Evolutionary conservation across 2,113 vertebrate species (phyloP).

Genomic region (Casuarius casuarius): DNA sequence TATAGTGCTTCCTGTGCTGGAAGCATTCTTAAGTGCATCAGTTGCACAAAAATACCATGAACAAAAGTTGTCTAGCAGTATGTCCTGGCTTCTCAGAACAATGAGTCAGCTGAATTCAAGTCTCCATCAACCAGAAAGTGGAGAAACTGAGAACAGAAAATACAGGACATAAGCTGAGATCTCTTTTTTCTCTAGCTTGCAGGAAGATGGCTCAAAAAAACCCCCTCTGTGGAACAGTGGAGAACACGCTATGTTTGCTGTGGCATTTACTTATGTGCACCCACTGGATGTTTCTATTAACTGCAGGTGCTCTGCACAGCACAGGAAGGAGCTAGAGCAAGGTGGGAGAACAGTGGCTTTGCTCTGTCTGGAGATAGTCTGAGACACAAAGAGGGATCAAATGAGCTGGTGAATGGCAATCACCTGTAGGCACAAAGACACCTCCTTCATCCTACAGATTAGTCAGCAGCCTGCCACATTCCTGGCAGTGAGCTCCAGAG

Average conservation of each 20-base stretch:
- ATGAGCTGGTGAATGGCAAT: too few species aligned
- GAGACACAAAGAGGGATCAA: not conserved
- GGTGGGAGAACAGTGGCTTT: not conserved
- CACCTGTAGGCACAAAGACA: not conserved
- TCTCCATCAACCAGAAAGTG: not conserved
- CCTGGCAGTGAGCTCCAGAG: not conserved
- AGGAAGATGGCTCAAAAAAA: not conserved
- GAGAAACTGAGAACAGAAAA: not conserved
- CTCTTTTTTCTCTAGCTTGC: not conserved
- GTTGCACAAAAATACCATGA: not conserved
- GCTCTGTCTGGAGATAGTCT: too few species aligned
- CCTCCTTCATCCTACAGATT: not conserved
- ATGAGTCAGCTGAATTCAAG: rapidly evolving
- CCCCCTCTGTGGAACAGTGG: not conserved
- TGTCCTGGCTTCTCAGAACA: not conserved
- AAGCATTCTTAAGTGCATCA: not conserved
- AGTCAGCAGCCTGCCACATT: not conserved
- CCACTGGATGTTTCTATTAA: rapidly evolving
- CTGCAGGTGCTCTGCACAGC: not conserved
- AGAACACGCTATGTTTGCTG: not conserved
- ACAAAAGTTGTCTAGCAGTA: not conserved
- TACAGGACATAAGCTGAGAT: not conserved
- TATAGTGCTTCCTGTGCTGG: not conserved
- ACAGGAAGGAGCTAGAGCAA: not conserved
- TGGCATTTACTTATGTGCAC: not conserved